Evolutionary conservation across 1,140 invertebrate genomes (phyloP), one percentile per base, ranked within the genome.

Genomic region (Drosophila yakuba): DNA sequence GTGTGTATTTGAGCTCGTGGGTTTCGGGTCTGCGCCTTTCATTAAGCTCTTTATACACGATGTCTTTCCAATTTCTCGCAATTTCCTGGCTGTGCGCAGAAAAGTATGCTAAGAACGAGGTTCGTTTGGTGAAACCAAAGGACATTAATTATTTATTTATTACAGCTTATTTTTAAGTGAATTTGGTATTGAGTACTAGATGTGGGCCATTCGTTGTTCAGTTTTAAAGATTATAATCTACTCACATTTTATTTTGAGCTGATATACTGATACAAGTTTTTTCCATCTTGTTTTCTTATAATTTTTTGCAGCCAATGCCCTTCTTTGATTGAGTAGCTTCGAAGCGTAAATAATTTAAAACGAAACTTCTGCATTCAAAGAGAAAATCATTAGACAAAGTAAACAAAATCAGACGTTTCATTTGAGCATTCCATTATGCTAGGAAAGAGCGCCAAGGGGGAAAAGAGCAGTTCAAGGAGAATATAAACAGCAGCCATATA

Each of bases 301-400:
- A 38, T 61, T 55, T 38, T 14, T 8, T 54, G 17, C 58, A 14
- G 50, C 8, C 52, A 35, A 25, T 11, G n/a, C 44, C 35, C 44
- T 32, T 41, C n/a, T 69, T 69, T 71, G 67, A 71, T 71, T 71
- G 64, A 36, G 52, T 35, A 50, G 36, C 64, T 20, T 11, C 20
- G 64, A 43, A 32, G 68, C 66, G 52, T 58, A 36, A 58, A 58
- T 58, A 58, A 72, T 72, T 71, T 71, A 69, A 71, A 71, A 20
- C 20, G 36, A 15, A 71, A 71, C 52, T 58, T 68, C 55, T 41
- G 36, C 43, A 28, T 48, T 57, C 62, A 56, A 68, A 35, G 52
- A 17, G 23, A 28, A 28, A 72, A 48, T 58, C 36, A 32, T 58
- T n/a, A 36, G 36, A 32, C 44, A 58, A 41, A 39, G 36, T 41